Evolutionary conservation across 2,797 vertebrate genomes (phyloP), one percentile per base, ranked within the genome.

Genomic region (Loriculus beryllinus): DNA sequence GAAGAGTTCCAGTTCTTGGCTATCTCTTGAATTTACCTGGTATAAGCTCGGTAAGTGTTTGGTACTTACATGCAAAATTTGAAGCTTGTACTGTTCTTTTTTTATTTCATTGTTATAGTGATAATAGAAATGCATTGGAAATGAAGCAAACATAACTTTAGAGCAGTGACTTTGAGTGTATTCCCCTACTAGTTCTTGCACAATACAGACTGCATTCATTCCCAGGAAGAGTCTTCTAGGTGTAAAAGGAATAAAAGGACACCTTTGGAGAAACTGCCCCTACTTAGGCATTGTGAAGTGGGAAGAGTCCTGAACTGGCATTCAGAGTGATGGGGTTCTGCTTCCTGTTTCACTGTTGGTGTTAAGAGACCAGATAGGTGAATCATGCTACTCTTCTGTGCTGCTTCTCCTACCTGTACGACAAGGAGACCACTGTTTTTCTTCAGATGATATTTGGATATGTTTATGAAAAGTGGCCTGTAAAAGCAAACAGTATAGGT

Each of bases 1-100:
- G 99, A 97, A 98, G 99, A 98, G 98, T 99, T 86, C 99, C 99
- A 25, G 96, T 99, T 63, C 98, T 99, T 8, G 99, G 99, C 43
- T 99, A 98, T 39, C 97, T 99, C 92, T 97, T 99, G 84, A 99
- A 99, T 98, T 98, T 99, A 95, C 99, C 99, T 35, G 99, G 99
- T 98, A 98, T 99, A 97, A 99, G 99, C 92, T 98, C 98, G 96
- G 99, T 99, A 97, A 98, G 99, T 99, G 72, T 88, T 86, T 9
- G 5, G 23, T 78, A 65, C 39, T 92, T 88, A n/a, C 33, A 45
- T 86, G 69, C 29, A 85, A 43, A 85, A 79, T 37, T n/a, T 77
- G 54, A 83, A 63, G 33, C 31, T 90, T 74, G 18, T 69, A 22
- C 26, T 67, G 42, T 33, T 56, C 22, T 56, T 19, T n/a, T n/a